Percentiles rank a stretch among this genome's conserved stretches.
Evolutionary conservation across 1,140 invertebrate genomes (phyloP).

Genomic region (Plectus sambesii): DNA sequence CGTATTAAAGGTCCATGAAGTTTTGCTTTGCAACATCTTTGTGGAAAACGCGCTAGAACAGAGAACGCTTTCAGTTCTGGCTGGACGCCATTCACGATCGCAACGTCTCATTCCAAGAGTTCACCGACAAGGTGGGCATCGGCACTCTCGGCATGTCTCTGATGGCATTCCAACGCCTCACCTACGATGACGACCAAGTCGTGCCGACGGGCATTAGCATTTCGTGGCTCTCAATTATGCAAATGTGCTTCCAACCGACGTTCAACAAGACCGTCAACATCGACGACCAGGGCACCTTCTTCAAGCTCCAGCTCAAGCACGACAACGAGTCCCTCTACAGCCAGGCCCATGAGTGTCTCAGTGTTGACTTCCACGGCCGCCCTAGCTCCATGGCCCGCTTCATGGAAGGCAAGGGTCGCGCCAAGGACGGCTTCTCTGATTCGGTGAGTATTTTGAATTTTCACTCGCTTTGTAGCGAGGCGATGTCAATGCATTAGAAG

Average conservation of each 20-base stretch:
- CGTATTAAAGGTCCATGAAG: too few relatives aligned
- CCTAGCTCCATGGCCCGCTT: conserved; percentile 38
- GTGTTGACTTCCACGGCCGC: conserved; percentile 41
- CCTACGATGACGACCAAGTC: conserved; percentile 36
- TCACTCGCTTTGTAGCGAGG: too few relatives aligned
- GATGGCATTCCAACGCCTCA: conserved; percentile 39
- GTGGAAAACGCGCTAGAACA: too few relatives aligned
- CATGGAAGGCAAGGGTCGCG: conserved; percentile 42
- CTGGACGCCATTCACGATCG: conserved; percentile 24
- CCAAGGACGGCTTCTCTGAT: conserved; percentile 39
- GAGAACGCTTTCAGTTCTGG: conserved; percentile 31
- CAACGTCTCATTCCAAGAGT: conserved; percentile 38
- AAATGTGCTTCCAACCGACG: conserved; percentile 42
- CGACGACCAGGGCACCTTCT: conserved; percentile 41
- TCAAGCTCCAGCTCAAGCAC: conserved; percentile 36
- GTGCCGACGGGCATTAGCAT: conserved; percentile 35
- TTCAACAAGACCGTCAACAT: conserved; percentile 36
- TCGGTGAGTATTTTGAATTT: conserved; percentile 31
- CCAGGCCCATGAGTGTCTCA: conserved; percentile 33
- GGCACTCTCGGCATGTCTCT: conserved; percentile 33
- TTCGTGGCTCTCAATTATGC: conserved; percentile 44
- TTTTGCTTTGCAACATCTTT: too few relatives aligned
- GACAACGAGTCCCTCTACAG: conserved; percentile 40
- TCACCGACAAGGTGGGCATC: conserved; percentile 37
- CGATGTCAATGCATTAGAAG: too few relatives aligned